A percentile compares a stretch with the other conserved stretches of the same genome.
Evolutionary conservation across 2,797 vertebrate species (phyloP).

Genomic region (Pygocentrus nattereri): DNA sequence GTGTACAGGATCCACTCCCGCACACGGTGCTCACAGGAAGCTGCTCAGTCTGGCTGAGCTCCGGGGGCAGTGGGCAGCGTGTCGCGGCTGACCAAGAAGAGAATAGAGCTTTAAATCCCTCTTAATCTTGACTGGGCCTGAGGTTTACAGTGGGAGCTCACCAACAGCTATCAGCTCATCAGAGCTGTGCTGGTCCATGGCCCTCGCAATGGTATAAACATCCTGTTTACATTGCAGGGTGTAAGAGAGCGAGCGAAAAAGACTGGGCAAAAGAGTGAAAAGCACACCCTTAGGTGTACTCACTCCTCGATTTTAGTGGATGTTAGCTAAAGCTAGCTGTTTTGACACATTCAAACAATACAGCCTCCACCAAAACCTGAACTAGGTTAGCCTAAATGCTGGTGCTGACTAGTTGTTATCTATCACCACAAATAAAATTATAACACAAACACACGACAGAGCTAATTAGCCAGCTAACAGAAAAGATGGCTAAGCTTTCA

Average conservation of each 20-base stretch:
- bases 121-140: conserved; percentile 71
- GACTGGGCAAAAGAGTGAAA: not conserved
- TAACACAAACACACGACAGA: too few species aligned
- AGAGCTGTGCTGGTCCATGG: conserved; percentile 69
- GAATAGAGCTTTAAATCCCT: conserved; percentile 74
- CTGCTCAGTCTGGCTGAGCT: conserved; percentile 31
- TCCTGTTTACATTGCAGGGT: conserved; percentile 75
- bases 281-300: not conserved
- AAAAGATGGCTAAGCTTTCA: too few species aligned
- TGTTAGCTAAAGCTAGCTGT: not conserved
- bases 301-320: not conserved
- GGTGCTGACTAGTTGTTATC: too few species aligned
- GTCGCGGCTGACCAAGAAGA: conserved; percentile 56
- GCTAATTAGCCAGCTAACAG: too few species aligned
- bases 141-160: conserved; percentile 65
- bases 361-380: not conserved
- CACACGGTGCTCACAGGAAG: conserved; percentile 39
- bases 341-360: not conserved
- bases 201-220: conserved; percentile 75
- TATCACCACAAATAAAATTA: too few species aligned
- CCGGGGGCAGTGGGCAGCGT: conserved; percentile 58
- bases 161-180: conserved; percentile 76
- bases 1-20: conserved; percentile 26
- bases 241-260: conserved; percentile 31
- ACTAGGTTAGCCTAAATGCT: too few species aligned